Conservation (phyloP, 2,113 vertebrate species). For the Pachycephala philippinensis region DNA sequence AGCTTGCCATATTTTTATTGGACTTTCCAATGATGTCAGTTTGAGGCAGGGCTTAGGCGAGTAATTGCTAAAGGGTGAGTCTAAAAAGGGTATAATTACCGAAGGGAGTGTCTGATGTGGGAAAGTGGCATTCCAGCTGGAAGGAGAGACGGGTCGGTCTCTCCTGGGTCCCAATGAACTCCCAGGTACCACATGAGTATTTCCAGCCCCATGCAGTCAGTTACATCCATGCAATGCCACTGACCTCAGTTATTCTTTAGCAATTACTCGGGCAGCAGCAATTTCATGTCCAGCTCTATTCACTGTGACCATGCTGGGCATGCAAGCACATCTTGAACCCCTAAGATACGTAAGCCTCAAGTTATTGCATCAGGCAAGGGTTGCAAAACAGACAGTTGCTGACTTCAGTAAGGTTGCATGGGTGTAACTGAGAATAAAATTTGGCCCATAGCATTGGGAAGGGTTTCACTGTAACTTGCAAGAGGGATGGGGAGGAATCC, state of each 20-base stretch:
- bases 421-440: conserved; percentile 47
- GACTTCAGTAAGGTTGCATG: conserved; percentile 49
- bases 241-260: conserved; percentile 18
- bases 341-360: not conserved
- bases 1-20: conserved; percentile 41
- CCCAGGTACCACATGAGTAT: not conserved
- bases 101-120: conserved; percentile 57
- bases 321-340: not conserved
- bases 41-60: conserved; percentile 18
- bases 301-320: not conserved
- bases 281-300: not conserved
- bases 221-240: not conserved
- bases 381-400: conserved; percentile 56
- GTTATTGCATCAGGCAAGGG: conserved; percentile 41
- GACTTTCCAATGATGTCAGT: conserved; percentile 61
- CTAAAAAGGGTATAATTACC: conserved; percentile 47
- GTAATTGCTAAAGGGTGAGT: conserved; percentile 48
- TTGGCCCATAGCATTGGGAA: not conserved
- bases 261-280: not conserved
- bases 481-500: not conserved
- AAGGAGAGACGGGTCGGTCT: not conserved
- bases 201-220: not conserved
- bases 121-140: conserved; percentile 32
- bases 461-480: not conserved
- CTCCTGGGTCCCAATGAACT: not conserved